Conservation (phyloP, 2,888 invertebrate species). For the Agriopis marginaria region DNA sequence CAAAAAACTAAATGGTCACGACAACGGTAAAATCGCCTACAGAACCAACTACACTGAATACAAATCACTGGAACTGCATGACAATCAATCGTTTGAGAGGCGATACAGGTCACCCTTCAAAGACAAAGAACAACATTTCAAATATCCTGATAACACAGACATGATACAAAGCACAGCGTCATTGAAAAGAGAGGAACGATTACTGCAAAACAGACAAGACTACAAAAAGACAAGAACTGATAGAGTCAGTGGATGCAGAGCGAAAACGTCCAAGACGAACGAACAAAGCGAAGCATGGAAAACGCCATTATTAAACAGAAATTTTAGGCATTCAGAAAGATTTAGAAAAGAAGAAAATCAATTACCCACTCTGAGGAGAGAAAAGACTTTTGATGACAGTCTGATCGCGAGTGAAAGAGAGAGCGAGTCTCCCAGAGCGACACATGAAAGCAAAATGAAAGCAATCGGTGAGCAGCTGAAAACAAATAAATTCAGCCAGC, state of each 20-base stretch:
- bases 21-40: conserved; percentile 65
- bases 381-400: conserved; percentile 82
- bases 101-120: conserved; percentile 78
- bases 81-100: conserved; percentile 73
- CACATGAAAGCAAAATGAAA: conserved; percentile 71
- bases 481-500: conserved; percentile 64
- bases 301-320: conserved; percentile 77
- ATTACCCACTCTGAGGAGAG: conserved; percentile 75
- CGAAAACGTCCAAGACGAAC: conserved; percentile 77
- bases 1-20: conserved; percentile 82
- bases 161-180: conserved; percentile 77
- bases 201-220: conserved; percentile 82
- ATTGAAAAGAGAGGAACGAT: conserved; percentile 78
- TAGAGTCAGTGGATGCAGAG: conserved; percentile 79
- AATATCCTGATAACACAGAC: conserved; percentile 75
- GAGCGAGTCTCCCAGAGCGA: conserved; percentile 69
- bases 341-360: conserved; percentile 76
- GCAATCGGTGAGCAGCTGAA: conserved; percentile 69
- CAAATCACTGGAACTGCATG: conserved; percentile 72
- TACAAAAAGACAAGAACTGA: conserved; percentile 80
- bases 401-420: conserved; percentile 70
- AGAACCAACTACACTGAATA: conserved; percentile 71
- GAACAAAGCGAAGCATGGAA: conserved; percentile 80
- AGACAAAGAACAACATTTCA: conserved; percentile 77
- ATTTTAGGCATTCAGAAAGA: conserved; percentile 82